phyloP scores from a whole-genome alignment of 2,888 invertebrate genomes.

The Mechanitis mazaeus region DNA sequence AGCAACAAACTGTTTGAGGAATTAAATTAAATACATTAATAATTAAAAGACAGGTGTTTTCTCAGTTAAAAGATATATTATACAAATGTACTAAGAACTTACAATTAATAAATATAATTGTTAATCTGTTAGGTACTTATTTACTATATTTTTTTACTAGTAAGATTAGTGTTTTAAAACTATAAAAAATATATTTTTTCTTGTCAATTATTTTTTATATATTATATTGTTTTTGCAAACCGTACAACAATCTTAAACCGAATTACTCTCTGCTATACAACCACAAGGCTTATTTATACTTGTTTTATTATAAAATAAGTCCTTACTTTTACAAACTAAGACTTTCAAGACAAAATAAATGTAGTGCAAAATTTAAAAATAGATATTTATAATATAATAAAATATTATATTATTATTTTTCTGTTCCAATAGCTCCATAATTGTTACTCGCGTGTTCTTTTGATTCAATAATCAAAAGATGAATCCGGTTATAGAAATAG shows the following conservation, averaged over 20 bases:
- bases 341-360: background rate
- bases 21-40: slow-evolving; percentile 12
- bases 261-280: slow-evolving; percentile 17
- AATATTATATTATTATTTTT: background rate
- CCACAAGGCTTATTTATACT: slow-evolving; percentile 3
- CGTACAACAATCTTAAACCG: slow-evolving; percentile 17
- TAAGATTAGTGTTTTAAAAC: too few species aligned
- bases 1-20: slow-evolving; percentile 14
- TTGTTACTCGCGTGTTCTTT: slow-evolving; percentile 1
- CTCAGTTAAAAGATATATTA: too few species aligned
- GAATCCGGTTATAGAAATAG: slow-evolving; percentile 46
- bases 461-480: slow-evolving; percentile 4
- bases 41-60: slow-evolving; percentile 5
- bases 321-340: slow-evolving; percentile 2
- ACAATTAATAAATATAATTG: too few species aligned
- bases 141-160: too few species aligned
- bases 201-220: background rate
- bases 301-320: slow-evolving; percentile 4
- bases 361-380: background rate
- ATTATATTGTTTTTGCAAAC: background rate
- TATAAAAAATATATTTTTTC: background rate
- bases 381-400: background rate
- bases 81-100: too few species aligned
- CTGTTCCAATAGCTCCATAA: background rate
- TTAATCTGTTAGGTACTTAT: too few species aligned